phyloP scores from a whole-genome alignment of 2,797 vertebrate genomes.

The Delichon dasypus region DNA sequence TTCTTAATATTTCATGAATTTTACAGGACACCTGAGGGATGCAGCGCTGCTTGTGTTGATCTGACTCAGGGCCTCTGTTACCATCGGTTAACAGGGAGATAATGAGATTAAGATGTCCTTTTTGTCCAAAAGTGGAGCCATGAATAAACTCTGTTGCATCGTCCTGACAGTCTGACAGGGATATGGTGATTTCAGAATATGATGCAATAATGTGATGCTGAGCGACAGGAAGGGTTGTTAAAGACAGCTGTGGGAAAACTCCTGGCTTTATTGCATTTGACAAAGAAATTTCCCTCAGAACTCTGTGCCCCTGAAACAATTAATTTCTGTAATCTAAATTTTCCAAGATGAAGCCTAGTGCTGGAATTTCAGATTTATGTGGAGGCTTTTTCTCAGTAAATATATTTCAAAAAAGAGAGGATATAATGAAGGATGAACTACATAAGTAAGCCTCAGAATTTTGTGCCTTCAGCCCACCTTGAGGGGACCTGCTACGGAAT shows the following conservation, averaged over 20 bases:
- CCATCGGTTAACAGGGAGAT: background rate
- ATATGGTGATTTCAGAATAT: background rate
- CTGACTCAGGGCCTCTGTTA: background rate
- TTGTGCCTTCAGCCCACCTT: background rate
- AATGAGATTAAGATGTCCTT: background rate
- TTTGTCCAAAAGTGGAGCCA: background rate
- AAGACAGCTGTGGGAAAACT: background rate
- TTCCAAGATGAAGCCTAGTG: background rate
- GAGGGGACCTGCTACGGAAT: background rate
- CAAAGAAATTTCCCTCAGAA: background rate
- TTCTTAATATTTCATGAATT: background rate
- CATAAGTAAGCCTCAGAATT: background rate
- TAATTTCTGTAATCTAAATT: background rate
- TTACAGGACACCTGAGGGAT: background rate
- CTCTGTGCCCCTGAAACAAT: background rate
- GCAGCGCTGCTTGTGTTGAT: background rate
- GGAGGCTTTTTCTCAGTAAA: background rate
- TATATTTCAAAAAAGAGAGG: background rate
- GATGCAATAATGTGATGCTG: background rate
- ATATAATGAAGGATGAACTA: background rate
- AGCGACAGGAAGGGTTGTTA: background rate
- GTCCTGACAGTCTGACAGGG: background rate
- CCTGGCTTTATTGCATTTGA: background rate
- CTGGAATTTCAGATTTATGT: background rate
- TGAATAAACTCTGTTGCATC: background rate